phyloP scores from a whole-genome alignment of 1,140 invertebrate genomes.

The Philotrypesis tridentata region DNA sequence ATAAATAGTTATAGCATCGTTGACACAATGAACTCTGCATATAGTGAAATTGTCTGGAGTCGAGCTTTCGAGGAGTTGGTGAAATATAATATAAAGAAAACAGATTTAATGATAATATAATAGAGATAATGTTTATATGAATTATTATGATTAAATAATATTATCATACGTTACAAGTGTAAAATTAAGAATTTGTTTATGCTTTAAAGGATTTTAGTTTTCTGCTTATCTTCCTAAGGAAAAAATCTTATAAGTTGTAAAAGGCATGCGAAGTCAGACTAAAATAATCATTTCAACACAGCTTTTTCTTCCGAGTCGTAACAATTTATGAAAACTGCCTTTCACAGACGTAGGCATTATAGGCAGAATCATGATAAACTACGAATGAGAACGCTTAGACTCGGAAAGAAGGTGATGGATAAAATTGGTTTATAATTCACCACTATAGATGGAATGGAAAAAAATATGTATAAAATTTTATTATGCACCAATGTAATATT shows the following conservation, averaged over 20 bases:
- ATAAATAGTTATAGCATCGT: not conserved
- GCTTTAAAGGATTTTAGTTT: slow-evolving; percentile 71
- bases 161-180: slow-evolving; percentile 64
- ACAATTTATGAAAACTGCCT: slow-evolving; percentile 14
- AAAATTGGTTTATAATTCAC: slow-evolving; percentile 67
- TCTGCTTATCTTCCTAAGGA: slow-evolving; percentile 61
- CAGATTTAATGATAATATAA: slow-evolving; percentile 61
- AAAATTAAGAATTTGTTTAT: slow-evolving; percentile 71
- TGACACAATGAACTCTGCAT: not conserved
- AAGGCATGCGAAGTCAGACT: slow-evolving; percentile 55
- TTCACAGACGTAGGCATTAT: not conserved
- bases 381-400: slow-evolving; percentile 52
- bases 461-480: slow-evolving; percentile 74
- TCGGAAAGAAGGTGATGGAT: slow-evolving; percentile 63
- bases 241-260: slow-evolving; percentile 45
- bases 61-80: slow-evolving; percentile 2
- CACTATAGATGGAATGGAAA: slow-evolving; percentile 64
- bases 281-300: slow-evolving; percentile 43
- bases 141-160: slow-evolving; percentile 67
- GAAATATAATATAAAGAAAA: slow-evolving; percentile 38
- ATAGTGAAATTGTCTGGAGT: slow-evolving; percentile 13
- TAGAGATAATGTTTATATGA: slow-evolving; percentile 72
- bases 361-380: not conserved
- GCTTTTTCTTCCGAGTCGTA: slow-evolving; percentile 63
- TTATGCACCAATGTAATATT: slow-evolving; percentile 75